Evolutionary conservation across 2,888 invertebrate genomes (phyloP).

Genomic region (Troides helena): DNA sequence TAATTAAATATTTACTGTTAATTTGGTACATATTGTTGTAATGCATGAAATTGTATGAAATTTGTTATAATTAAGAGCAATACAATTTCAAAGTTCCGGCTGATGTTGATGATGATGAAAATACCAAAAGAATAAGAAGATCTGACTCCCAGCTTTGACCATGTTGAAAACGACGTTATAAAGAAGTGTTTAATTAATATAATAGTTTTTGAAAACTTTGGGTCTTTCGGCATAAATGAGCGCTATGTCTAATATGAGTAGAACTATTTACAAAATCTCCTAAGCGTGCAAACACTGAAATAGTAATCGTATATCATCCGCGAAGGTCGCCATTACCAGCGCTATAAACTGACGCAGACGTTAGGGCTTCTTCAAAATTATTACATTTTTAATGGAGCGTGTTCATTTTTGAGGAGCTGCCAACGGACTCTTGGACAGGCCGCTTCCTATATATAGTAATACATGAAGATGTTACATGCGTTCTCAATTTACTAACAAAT

Average conservation of each 20-base stretch:
- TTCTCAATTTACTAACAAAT: neutral
- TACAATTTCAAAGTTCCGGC: too few relatives aligned
- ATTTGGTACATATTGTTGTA: too few relatives aligned
- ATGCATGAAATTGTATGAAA: too few relatives aligned
- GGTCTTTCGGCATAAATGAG: neutral
- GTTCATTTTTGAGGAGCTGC: slow-evolving; percentile 14
- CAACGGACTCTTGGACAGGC: neutral
- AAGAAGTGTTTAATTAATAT: too few relatives aligned
- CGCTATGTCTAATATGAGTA: neutral
- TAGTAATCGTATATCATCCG: slow-evolving; percentile 15
- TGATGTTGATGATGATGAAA: too few relatives aligned
- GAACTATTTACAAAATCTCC: slow-evolving; percentile 2
- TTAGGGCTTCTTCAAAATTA: slow-evolving; percentile 23
- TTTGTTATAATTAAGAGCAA: too few relatives aligned
- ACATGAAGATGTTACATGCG: neutral
- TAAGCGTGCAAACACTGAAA: slow-evolving; percentile 6
- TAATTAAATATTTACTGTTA: too few relatives aligned
- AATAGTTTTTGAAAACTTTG: neutral
- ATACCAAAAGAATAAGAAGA: too few relatives aligned
- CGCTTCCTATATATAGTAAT: neutral
- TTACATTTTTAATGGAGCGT: slow-evolving; percentile 26
- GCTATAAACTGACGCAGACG: slow-evolving; percentile 11
- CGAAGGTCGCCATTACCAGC: slow-evolving; percentile 15
- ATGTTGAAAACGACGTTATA: too few relatives aligned
- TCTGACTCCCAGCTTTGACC: too few relatives aligned